These are phyloP conservation scores for Lasioglossum lativentre DNA, from an alignment of 2,888 invertebrate species.

Conservation along the genomic window DNA sequence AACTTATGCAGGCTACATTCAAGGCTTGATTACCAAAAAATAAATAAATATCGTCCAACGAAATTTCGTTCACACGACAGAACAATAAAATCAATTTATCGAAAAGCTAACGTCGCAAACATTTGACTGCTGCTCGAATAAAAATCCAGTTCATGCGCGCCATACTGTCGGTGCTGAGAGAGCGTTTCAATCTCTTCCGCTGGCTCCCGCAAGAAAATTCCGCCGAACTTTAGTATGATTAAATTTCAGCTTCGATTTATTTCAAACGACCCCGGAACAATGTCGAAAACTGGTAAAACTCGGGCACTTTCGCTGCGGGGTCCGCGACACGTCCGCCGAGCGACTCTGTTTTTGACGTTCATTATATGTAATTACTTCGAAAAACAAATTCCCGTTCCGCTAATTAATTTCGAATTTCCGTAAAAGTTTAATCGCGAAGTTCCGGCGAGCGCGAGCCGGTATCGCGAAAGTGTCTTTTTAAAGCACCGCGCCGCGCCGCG, in stretches of 20 bases:
- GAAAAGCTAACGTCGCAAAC: not conserved
- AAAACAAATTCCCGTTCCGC: conserved; percentile 57
- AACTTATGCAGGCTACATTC: too few species aligned
- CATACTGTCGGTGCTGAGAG: conserved; percentile 2
- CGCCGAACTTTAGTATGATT: conserved; percentile 1
- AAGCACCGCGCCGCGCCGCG: too few species aligned
- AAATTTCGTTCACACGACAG: not conserved
- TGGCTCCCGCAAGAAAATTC: not conserved
- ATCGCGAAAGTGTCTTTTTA: conserved; percentile 68
- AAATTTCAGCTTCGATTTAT: conserved; percentile 5
- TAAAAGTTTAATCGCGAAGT: conserved; percentile 72
- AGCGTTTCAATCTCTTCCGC: not conserved
- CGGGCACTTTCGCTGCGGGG: not conserved
- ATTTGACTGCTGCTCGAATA: not conserved
- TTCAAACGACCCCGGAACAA: not conserved
- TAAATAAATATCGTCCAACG: not conserved
- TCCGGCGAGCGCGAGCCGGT: conserved; percentile 38
- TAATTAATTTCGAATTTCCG: conserved; percentile 71
- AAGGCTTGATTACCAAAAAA: too few species aligned
- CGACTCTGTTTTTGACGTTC: conserved; percentile 25
- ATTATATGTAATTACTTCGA: conserved; percentile 61
- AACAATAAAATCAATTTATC: too few species aligned
- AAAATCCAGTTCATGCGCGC: not conserved
- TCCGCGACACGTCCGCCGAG: not conserved
- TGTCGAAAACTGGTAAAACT: not conserved